phyloP scores from a whole-genome alignment of 2,113 vertebrate genomes.

The Polypterus bichir region DNA sequence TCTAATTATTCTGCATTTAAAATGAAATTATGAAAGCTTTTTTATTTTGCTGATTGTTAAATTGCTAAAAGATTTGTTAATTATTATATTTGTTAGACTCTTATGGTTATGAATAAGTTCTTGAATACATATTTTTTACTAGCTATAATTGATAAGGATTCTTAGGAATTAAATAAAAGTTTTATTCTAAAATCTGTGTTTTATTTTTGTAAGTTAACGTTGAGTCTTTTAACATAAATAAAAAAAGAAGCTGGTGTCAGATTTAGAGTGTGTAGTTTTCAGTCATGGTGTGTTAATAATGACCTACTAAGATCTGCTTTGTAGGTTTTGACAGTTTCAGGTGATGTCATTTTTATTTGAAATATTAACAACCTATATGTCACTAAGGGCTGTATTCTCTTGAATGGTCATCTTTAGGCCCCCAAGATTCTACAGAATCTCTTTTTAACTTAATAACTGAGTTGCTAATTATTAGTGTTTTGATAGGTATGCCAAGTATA shows the following conservation, averaged over 20 bases:
- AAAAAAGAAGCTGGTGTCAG: no score
- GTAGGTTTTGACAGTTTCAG: constrained; percentile 46
- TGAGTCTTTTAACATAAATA: no score
- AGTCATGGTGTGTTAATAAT: constrained; percentile 50
- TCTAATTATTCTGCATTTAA: constrained; percentile 92
- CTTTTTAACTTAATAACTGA: no score
- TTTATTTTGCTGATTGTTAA: constrained; percentile 82
- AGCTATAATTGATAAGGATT: constrained; percentile 59
- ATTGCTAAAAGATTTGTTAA: constrained; percentile 90
- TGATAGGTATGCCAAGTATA: no score
- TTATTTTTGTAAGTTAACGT: constrained; percentile 51
- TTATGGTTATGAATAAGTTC: constrained; percentile 73
- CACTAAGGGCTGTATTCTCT: no score
- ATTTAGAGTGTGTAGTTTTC: neutral
- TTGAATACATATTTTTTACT: constrained; percentile 71
- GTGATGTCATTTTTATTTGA: constrained; percentile 40
- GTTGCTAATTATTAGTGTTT: no score
- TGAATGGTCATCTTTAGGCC: no score
- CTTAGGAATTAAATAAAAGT: constrained; percentile 53
- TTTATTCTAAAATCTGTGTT: constrained; percentile 42
- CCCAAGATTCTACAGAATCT: no score
- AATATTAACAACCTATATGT: no score
- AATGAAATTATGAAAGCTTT: constrained; percentile 93
- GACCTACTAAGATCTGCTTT: constrained; percentile 44
- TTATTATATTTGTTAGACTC: constrained; percentile 60